Evolutionary conservation across 2,113 vertebrate genomes (phyloP), one percentile per base, ranked within the genome.

Genomic region (Nannospalax galili): DNA sequence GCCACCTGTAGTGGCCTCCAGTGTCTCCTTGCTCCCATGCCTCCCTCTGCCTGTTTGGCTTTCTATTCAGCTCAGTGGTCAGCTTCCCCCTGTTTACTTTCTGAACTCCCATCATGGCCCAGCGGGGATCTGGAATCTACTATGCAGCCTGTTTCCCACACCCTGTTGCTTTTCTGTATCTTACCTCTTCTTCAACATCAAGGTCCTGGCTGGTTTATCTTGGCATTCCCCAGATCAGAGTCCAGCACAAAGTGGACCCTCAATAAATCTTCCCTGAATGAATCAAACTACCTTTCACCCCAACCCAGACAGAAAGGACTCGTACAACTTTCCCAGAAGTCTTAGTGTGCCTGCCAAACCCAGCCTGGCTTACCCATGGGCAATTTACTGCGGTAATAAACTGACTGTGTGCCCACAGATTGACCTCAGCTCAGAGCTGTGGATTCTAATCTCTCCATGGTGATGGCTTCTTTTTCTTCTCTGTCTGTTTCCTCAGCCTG

Each of bases 401-500:
- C 70, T 26, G 74, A 58, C 78, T 16, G 0, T 16, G 3, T 3
- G 0, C 2, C 40, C 28, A 10, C 52, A 77, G 85, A 15, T 32
- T 0, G 1, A 70, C 82, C 37, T 26, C 3, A 0, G 7, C 67
- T 56, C 56, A 20, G 16, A 1, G 32, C 28, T 1, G 3, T 7
- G 75, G 35, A 52, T 58, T 19, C 78, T 10, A 0, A 32, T 58
- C 80, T 67, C 65, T 90, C n/a, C 40, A 1, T 26, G 0, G 0
- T 86, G 17, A 65, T 0, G 11, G 48, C 24, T 91, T 87, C 0
- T 0, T 0, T 72, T 52, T 35, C 48, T 14, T 84, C 2, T 0
- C 28, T 56, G 48, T 62, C 67, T 52, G 45, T 32, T 0, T 65
- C 77, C 7, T 35, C 97, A 99, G 99, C 98, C 99, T 0, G 99